Conservation (phyloP, 2,888 invertebrate species). For the Seladonia tumulorum region DNA sequence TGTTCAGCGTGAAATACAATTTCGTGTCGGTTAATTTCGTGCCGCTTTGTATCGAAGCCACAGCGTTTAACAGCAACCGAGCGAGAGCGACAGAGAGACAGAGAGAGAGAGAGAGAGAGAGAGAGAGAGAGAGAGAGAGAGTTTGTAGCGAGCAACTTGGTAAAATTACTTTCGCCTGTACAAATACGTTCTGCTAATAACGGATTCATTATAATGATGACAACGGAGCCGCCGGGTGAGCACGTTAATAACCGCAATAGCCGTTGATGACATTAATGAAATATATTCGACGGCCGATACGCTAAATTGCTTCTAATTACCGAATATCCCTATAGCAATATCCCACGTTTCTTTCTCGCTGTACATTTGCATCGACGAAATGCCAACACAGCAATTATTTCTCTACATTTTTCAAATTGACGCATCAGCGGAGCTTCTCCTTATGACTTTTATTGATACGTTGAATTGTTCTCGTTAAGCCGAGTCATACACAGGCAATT, state of each 20-base stretch:
- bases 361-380: neutral
- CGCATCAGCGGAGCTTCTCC: neutral
- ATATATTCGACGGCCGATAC: slow-evolving; percentile 1
- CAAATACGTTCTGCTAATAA: neutral
- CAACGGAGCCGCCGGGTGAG: neutral
- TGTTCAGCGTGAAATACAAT: slow-evolving; percentile 50
- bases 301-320: neutral
- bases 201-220: slow-evolving; percentile 16
- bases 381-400: neutral
- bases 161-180: slow-evolving; percentile 19
- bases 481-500: neutral
- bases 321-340: neutral
- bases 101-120: neutral
- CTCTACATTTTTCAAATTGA: neutral
- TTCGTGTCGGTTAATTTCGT: slow-evolving; percentile 50
- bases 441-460: neutral
- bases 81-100: neutral
- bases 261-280: slow-evolving; percentile 7
- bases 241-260: slow-evolving; percentile 9
- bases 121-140: neutral
- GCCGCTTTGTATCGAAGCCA: slow-evolving; percentile 26
- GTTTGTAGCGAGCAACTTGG: slow-evolving; percentile 32
- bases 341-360: neutral
- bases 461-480: neutral
- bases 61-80: slow-evolving; percentile 36